A percentile compares a stretch with the other conserved stretches of the same genome.
These are phyloP conservation scores for Nothobranchius kuhntae DNA, from an alignment of 2,113 vertebrate species.

Conservation along the genomic window DNA sequence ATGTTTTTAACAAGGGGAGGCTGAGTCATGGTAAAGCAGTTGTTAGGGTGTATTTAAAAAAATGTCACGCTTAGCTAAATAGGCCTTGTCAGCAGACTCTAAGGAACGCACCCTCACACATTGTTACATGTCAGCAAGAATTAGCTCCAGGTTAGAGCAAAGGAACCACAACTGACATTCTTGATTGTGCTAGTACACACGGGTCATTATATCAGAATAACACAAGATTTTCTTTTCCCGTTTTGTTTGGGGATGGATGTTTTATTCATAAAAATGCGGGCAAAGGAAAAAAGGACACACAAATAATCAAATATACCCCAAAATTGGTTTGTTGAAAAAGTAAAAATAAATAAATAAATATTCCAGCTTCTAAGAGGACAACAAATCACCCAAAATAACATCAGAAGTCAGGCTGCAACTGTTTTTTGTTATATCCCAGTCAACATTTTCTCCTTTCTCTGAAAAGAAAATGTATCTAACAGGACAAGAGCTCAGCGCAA, in stretches of 20 bases:
- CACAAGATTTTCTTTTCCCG: no score
- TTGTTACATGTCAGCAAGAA: background rate
- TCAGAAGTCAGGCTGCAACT: background rate
- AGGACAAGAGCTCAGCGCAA: conserved; percentile 57
- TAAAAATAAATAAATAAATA: no score
- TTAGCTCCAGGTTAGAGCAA: background rate
- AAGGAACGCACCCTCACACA: conserved; percentile 4
- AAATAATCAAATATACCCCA: no score
- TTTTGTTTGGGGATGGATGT: no score
- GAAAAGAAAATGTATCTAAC: conserved; percentile 56
- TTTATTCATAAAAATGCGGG: background rate
- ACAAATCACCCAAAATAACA: background rate
- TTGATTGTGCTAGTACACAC: background rate
- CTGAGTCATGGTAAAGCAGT: conserved; percentile 1
- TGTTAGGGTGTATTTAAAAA: conserved; percentile 2
- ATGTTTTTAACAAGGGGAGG: background rate
- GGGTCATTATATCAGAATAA: background rate
- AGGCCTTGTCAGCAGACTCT: background rate
- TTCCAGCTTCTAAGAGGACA: no score
- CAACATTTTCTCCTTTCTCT: conserved; percentile 29
- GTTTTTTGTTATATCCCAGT: conserved; percentile 4
- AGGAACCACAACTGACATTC: background rate
- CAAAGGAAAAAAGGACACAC: no score
- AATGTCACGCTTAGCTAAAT: conserved; percentile 3
- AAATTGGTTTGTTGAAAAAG: no score